These are phyloP conservation scores for Perizoma flavofasciatum DNA, from an alignment of 2,888 invertebrate genomes.

Conservation along the genomic window DNA sequence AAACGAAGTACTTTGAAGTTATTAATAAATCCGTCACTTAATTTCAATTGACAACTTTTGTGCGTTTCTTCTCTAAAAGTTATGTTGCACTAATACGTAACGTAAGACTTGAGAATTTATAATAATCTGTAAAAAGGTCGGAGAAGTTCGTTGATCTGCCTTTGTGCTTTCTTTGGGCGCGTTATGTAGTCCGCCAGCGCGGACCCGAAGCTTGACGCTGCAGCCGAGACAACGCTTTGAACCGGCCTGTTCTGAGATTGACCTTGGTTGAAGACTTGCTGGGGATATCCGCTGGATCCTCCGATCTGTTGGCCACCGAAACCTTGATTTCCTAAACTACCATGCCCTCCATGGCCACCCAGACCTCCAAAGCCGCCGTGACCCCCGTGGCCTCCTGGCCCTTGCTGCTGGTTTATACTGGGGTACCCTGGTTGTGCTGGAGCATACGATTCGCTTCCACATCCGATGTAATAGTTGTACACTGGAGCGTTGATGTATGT, in stretches of 20 bases:
- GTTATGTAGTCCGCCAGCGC: slow-evolving; percentile 75
- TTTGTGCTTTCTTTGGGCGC: slow-evolving; percentile 66
- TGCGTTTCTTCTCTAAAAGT: no score
- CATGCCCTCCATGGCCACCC: slow-evolving; percentile 39
- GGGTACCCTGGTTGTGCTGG: slow-evolving; percentile 35
- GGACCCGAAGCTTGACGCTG: slow-evolving; percentile 80
- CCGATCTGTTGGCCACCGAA: slow-evolving; percentile 27
- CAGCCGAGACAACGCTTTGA: slow-evolving; percentile 64
- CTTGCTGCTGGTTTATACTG: slow-evolving; percentile 45
- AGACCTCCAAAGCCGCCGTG: slow-evolving; percentile 40
- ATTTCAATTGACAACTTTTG: no score
- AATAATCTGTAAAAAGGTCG: slow-evolving; percentile 70
- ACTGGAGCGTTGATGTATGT: slow-evolving; percentile 73
- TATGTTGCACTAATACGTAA: no score
- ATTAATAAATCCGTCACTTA: no score
- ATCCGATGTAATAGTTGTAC: slow-evolving; percentile 72
- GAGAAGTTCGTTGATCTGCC: slow-evolving; percentile 65
- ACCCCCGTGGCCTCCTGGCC: slow-evolving; percentile 39
- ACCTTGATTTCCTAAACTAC: slow-evolving; percentile 33
- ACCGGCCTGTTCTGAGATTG: slow-evolving; percentile 53
- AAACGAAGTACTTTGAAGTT: no score
- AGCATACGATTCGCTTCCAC: slow-evolving; percentile 50
- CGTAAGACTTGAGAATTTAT: slow-evolving; percentile 35
- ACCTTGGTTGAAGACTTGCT: slow-evolving; percentile 30
- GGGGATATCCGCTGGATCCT: slow-evolving; percentile 34